Base-by-base conservation (phyloP, 1,140 invertebrate genomes). In the Sitophilus oryzae region DNA sequence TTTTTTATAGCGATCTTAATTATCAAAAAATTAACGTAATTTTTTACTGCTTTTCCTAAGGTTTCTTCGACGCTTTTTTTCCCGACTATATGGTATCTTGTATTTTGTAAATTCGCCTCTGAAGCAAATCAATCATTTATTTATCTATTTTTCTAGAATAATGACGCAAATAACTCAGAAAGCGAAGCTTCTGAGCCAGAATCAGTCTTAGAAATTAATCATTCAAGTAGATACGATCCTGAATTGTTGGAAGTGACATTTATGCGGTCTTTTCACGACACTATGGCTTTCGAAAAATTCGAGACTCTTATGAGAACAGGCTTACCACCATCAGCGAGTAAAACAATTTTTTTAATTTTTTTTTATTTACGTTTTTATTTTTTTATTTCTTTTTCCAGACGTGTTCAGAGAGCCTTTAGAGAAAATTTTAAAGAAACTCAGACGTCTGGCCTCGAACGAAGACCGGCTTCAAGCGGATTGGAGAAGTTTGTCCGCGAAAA, bases 401-500 rank as follows among this genome's bases (percentile, higher is more conserved):
- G 47, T 54, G 23, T 35, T 60, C 41, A 56, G 58, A 43, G 42
- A 36, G 10, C 51, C 56, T 44, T 22, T 65, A 4, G 16, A 43
- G 16, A 63, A 61, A 58, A 59, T 61, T 10, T 34, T 63, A 10
- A 23, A 52, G 6, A 59, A 55, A 30, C 34, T 64, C 2, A 56
- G 61, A 47, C 47, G 49, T 15, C 23, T 62, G 15, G 59, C 62
- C 5, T 30, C 48, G 5, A 50, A 52, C 21, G 59, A 58, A 42
- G 56, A 58, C 23, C 43, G 51, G 1, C 58, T 61, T 34, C 36
- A 55, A 9, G 43, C 42, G 1, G 61, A 65, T 25, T 57, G 48
- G 54, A 63, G 59, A 49, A 51, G 30, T 9, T 41, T 65, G 16
- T 41, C 45, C 11, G 59, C 55, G 0, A 63, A 63, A 50, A 61